Base-by-base conservation (phyloP, 1,140 invertebrate genomes). In the Pseudomyrmex cubaensis region DNA sequence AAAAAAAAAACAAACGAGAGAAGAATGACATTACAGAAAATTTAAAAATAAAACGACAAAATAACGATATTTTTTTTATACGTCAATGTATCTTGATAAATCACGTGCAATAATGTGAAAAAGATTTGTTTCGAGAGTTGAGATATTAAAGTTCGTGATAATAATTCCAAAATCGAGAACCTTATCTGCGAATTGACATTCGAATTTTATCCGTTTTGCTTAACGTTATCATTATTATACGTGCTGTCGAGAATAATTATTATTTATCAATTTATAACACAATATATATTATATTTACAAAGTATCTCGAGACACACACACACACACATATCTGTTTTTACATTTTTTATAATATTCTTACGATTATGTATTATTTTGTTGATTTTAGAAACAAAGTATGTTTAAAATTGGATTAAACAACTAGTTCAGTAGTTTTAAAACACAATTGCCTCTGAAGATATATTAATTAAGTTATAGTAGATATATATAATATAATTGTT, bases 171-270 rank as follows among this genome's bases (percentile, higher is more conserved):
- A 66, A 76, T 52, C 10, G 15, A 13, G 50, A 1, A 4, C 35
- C 10, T 75, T 17, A 75, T 76, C 7, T 52, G 1, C n/a, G 52
- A 66, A 35, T 54, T 13, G 17, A n/a, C 12, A 7, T 17, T 48
- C 4, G 13, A 74, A 74, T 62, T n/a, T 61, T 17, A 9, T 44
- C 22, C 8, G n/a, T 12, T 8, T n/a, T 20, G 13, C 25, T 44
- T 20, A 22, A n/a, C 17, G 8, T 69, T 56, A 72, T 72, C 22
- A 10, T 72, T 72, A 70, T 80, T 15, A 25, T 59, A 61, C 7
- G 2, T 46, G 10, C n/a, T 54, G 25, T 44, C 22, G n/a, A n/a
- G 48, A 56, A 56, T 44, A 77, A 8, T 54, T 20, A 44, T 17
- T 57, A 7, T 80, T n/a, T 10, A 35, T 44, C 10, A 44, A 44